Evolutionary conservation across 2,797 vertebrate genomes (phyloP).

Genomic region (Leucoraja ocellata): DNA sequence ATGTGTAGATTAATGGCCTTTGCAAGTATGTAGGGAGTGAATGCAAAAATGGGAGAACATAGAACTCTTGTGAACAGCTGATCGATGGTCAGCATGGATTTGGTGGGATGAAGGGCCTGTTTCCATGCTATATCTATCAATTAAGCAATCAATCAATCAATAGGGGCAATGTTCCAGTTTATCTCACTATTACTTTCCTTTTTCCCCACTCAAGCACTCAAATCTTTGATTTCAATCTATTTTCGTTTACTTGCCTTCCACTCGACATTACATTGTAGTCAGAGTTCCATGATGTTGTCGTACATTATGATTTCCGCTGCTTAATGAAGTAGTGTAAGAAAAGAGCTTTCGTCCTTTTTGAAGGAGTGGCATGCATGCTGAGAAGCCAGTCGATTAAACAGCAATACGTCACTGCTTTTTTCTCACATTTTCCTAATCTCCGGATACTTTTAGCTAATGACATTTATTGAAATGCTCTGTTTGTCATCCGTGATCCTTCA

Average conservation of each 20-base stretch:
- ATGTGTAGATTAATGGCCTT: too few relatives aligned
- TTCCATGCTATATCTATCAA: too few relatives aligned
- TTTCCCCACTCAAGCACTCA: background rate
- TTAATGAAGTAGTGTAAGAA: background rate
- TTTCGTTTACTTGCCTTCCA: background rate
- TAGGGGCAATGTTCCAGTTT: background rate
- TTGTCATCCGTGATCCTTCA: background rate
- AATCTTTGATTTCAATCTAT: background rate
- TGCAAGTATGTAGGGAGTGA: too few relatives aligned
- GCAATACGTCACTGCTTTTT: background rate
- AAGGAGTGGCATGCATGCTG: background rate
- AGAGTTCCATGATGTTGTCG: background rate
- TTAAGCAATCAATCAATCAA: background rate
- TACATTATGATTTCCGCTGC: background rate
- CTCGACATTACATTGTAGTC: background rate
- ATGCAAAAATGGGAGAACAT: too few relatives aligned
- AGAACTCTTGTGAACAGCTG: too few relatives aligned
- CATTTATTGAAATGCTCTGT: background rate
- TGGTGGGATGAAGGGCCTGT: too few relatives aligned
- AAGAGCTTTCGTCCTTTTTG: background rate
- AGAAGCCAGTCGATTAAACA: background rate
- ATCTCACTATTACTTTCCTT: background rate
- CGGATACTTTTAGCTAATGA: background rate
- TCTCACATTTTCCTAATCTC: background rate
- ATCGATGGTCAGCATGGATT: too few relatives aligned